Percentiles rank a stretch among this genome's conserved stretches.
These are phyloP conservation scores for Dichetophora obliterata DNA, from an alignment of 2,888 invertebrate genomes.

Conservation along the genomic window DNA sequence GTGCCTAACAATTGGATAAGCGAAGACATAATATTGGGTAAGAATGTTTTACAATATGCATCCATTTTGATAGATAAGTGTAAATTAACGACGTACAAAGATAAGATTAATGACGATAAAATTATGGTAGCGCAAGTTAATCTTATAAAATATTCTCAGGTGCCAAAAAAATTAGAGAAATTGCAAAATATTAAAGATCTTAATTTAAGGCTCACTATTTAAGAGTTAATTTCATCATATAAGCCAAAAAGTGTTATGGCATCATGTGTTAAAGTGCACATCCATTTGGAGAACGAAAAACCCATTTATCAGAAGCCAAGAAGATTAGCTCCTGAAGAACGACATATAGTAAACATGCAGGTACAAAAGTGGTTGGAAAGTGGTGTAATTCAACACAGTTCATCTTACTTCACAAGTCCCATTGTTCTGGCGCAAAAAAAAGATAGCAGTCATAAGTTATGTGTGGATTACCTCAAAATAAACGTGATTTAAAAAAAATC, in stretches of 20 bases:
- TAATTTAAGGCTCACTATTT: neutral
- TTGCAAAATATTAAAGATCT: neutral
- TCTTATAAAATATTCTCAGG: no score
- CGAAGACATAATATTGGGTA: no score
- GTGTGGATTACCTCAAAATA: neutral
- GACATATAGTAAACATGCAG: neutral
- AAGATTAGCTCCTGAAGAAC: neutral
- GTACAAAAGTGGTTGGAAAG: neutral
- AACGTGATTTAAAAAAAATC: neutral
- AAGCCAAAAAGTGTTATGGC: conserved; percentile 17
- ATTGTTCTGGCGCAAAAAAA: neutral
- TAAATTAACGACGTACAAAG: no score
- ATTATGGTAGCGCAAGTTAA: no score
- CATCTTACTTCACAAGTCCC: neutral
- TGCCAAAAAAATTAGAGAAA: neutral
- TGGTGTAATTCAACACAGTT: neutral
- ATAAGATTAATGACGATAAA: no score
- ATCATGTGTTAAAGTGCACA: no score
- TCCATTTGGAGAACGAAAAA: no score
- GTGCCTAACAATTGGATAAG: no score
- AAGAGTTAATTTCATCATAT: conserved; percentile 22
- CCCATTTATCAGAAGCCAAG: no score
- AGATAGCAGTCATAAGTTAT: neutral
- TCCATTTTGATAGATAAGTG: no score
- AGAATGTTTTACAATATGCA: no score